phyloP scores from a whole-genome alignment of 2,888 invertebrate species.

The Tetragonisca angustula region DNA sequence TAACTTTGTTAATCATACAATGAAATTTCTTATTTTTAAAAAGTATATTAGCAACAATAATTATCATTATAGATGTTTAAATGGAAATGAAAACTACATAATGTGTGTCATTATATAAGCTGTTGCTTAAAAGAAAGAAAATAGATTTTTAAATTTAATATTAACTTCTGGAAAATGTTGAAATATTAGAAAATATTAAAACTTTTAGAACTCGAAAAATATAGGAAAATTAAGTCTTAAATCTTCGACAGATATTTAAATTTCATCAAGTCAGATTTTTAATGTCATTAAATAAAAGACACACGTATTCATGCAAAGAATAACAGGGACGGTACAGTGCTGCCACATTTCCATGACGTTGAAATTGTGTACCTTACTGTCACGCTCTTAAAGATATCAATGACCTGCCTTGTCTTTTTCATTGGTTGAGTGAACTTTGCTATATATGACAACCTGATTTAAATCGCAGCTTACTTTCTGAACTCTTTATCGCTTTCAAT shows the following conservation, averaged over 20 bases:
- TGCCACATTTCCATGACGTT: constrained; percentile 36
- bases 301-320: neutral
- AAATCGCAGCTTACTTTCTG: neutral
- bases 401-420: constrained; percentile 48
- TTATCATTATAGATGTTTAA: neutral
- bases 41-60: neutral
- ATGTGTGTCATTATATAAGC: neutral
- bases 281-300: constrained; percentile 1
- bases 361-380: constrained; percentile 39
- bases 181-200: neutral
- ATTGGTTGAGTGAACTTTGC: neutral
- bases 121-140: too few species aligned
- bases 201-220: neutral
- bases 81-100: neutral
- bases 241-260: neutral
- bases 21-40: neutral
- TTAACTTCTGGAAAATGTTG: neutral
- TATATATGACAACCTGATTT: constrained; percentile 9
- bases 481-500: neutral
- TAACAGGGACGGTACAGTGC: constrained; percentile 12
- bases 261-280: neutral
- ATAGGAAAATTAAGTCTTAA: neutral
- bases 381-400: constrained; percentile 50
- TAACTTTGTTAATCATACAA: too few species aligned
- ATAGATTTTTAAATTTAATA: neutral